A percentile compares a stretch with the other conserved stretches of the same genome.
Conservation (phyloP, 1,140 invertebrate species). For the Drosophila kepulauana region DNA sequence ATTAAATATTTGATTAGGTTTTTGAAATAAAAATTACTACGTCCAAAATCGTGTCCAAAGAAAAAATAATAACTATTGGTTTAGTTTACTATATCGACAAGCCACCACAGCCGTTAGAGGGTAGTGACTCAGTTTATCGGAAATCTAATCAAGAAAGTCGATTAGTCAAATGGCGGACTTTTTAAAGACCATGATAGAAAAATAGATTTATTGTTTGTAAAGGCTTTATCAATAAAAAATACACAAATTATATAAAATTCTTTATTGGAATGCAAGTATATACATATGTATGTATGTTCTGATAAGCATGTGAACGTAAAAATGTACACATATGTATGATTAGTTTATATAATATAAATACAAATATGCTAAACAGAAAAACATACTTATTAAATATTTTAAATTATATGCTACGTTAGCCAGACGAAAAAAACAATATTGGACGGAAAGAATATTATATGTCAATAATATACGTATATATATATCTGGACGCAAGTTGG, state of each 20-base stretch:
- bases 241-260: conserved; percentile 1
- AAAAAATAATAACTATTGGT: background rate
- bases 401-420: background rate
- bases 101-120: background rate
- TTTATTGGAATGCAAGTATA: conserved; percentile 42
- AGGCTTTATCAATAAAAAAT: too few species aligned
- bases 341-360: conserved; percentile 17
- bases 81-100: background rate
- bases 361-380: conserved; percentile 15
- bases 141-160: too few species aligned
- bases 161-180: too few species aligned
- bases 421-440: conserved; percentile 22
- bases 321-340: conserved; percentile 10
- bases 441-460: conserved; percentile 42
- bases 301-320: conserved; percentile 20
- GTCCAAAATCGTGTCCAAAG: too few species aligned
- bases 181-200: too few species aligned
- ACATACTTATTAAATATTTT: background rate
- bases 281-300: conserved; percentile 31
- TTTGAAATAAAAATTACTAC: background rate
- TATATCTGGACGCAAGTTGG: conserved; percentile 19
- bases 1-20: background rate
- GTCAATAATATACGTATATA: background rate
- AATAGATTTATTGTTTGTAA: too few species aligned
- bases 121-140: background rate